These are phyloP conservation scores for Bradypus variegatus DNA, from an alignment of 2,797 vertebrate species.

Conservation along the genomic window DNA sequence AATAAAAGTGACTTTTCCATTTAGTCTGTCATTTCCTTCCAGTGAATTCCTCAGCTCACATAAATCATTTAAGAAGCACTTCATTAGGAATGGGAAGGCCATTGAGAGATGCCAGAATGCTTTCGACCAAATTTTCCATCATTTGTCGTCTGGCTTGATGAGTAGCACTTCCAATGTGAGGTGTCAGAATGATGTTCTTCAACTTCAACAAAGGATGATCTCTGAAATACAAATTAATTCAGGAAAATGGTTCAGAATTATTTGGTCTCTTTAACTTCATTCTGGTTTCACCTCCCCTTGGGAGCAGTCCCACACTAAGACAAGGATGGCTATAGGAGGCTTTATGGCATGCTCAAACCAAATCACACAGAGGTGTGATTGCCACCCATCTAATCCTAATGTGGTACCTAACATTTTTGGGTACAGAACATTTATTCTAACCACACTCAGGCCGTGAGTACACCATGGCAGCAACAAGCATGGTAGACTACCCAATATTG, in stretches of 20 bases:
- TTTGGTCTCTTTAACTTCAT: background rate
- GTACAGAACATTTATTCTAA: background rate
- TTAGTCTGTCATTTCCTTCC: background rate
- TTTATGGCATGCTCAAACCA: background rate
- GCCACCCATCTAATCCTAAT: background rate
- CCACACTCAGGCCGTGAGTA: background rate
- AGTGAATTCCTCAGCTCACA: background rate
- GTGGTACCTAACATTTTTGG: background rate
- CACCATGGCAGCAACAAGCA: background rate
- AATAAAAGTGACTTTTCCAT: background rate
- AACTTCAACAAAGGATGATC: constrained; percentile 74
- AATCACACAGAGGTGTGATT: background rate
- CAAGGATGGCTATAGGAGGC: background rate
- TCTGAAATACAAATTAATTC: constrained; percentile 65
- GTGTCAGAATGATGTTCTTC: constrained; percentile 74
- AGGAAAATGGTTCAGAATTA: background rate
- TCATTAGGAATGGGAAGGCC: constrained; percentile 62
- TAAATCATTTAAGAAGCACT: constrained; percentile 31
- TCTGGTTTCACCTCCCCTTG: background rate
- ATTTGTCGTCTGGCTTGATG: constrained; percentile 61
- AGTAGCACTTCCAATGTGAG: constrained; percentile 74
- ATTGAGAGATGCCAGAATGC: constrained; percentile 69
- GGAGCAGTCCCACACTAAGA: background rate
- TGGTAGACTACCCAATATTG: background rate
- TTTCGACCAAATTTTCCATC: constrained; percentile 73